These are phyloP conservation scores for Phenganax stokvisi DNA, from an alignment of 92 coral and sea anemone species.

Conservation along the genomic window DNA sequence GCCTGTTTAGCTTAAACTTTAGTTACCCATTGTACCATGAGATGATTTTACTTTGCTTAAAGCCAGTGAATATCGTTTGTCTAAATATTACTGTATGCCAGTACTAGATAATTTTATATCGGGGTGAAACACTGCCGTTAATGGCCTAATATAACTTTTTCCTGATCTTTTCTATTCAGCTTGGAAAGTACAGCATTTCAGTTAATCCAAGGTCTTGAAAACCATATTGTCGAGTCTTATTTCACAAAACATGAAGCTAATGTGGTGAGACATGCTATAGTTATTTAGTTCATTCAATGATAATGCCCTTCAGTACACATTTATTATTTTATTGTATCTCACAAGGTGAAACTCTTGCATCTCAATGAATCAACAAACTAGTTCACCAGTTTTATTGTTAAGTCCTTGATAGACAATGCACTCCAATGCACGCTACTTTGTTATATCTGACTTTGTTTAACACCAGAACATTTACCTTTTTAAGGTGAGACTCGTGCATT, in stretches of 20 bases:
- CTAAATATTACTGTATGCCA: no score
- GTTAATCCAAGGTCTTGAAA: constrained; percentile 80
- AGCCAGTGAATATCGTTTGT: no score
- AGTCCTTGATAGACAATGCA: not conserved
- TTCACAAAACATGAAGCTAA: constrained; percentile 76
- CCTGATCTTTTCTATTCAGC: constrained; percentile 38
- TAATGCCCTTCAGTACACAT: not conserved
- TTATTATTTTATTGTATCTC: not conserved
- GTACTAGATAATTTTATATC: no score
- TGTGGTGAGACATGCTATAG: constrained; percentile 49
- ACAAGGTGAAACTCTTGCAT: not conserved
- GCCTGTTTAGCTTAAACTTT: no score
- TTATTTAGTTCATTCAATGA: not conserved
- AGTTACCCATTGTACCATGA: no score
- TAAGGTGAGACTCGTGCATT: no score
- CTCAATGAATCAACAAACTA: not conserved
- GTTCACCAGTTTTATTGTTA: not conserved
- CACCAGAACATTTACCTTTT: no score
- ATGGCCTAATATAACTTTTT: not conserved
- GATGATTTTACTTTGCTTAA: no score
- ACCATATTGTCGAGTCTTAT: constrained; percentile 87
- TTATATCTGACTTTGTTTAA: no score
- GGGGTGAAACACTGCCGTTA: no score
- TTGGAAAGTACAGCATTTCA: constrained; percentile 94
- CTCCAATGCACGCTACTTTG: no score